These are phyloP conservation scores for Alloplasta piceator DNA, from an alignment of 2,888 invertebrate species.

Conservation along the genomic window DNA sequence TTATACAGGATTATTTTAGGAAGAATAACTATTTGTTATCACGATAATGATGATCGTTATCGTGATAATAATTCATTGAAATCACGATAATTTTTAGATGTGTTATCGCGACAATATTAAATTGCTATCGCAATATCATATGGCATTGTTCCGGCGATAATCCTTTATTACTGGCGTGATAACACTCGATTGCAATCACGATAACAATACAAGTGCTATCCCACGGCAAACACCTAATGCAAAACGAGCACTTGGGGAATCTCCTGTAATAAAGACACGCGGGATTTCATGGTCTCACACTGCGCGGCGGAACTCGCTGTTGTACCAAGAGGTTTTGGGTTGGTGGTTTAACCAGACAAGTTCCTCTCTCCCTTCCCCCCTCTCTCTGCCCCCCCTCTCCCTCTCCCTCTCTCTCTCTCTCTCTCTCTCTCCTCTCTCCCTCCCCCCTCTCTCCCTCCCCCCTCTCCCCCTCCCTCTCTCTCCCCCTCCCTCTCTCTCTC, in stretches of 20 bases:
- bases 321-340: not conserved
- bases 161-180: too few species aligned
- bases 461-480: not conserved
- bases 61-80: too few species aligned
- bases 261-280: conserved; percentile 13
- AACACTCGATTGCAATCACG: too few species aligned
- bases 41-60: too few species aligned
- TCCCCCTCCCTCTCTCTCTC: not conserved
- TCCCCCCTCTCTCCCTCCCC: not conserved
- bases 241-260: not conserved
- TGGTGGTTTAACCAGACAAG: conserved; percentile 10
- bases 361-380: conserved; percentile 32
- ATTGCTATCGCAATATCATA: too few species aligned
- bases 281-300: not conserved
- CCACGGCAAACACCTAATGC: not conserved
- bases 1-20: too few species aligned
- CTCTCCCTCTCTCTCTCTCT: not conserved
- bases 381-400: too few species aligned
- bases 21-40: too few species aligned
- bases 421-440: not conserved
- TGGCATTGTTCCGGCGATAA: too few species aligned
- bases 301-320: not conserved
- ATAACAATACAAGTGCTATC: not conserved
- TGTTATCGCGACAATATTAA: too few species aligned
- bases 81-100: too few species aligned